Evolutionary conservation across 2,113 vertebrate species (phyloP), one percentile per base, ranked within the genome.

Genomic region (Grammomys surdaster): DNA sequence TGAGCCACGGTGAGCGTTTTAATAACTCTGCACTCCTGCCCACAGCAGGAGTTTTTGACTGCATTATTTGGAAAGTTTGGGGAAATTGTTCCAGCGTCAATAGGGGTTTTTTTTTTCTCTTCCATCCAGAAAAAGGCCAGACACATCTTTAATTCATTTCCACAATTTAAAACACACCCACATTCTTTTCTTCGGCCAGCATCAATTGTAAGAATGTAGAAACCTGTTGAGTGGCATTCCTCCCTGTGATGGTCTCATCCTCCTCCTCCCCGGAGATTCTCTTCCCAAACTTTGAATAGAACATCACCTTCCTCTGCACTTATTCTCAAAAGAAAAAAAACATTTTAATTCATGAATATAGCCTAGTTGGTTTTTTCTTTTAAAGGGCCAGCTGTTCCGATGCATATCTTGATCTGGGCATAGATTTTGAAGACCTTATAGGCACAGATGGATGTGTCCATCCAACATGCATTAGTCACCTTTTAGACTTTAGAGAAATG

Each of bases 1-100:
- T 94, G 92, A 90, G 54, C 43, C 91, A 69, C 11, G 89, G 28
- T n/a, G 46, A 90, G 56, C n/a, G 67, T 93, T 85, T 90, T 81
- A 91, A 75, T 75, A 63, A 24, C 85, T 73, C 5, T 17, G 75
- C 58, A 48, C 40, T 19, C 48, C 13, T 51, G 46, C 60, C 78
- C 33, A 26, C 51, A 60, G 48, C 40, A 46, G 8, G 14, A 72
- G 54, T 80, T 95, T 65, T 84, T 72, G 70, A 95, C 93, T 33
- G 40, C 65, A n/a, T 54, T 65, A n/a, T 94, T 94, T 95, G 48
- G 48, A 85, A 48, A 36, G 16, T 91, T 86, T 89, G 48, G 40
- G 92, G 81, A 63, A 84, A 93, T 86, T 88, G 31, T 43, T 92
- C 5, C 51, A 73, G 65, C 28, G 36, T 93, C 65, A 75, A 48